Conservation (phyloP, 2,888 invertebrate genomes). For the Torymus tubicola region DNA sequence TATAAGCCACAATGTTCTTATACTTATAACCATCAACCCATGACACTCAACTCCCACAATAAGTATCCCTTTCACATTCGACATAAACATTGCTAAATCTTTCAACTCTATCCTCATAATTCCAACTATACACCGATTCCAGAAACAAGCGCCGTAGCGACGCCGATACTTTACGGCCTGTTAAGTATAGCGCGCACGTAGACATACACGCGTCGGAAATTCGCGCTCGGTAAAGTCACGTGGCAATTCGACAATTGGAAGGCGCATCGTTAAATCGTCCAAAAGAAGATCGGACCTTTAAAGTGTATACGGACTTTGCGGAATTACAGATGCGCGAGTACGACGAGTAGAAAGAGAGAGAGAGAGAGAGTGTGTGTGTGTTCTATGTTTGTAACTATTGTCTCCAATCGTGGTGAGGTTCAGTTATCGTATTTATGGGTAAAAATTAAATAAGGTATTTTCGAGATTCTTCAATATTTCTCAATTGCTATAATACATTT, state of each 20-base stretch:
- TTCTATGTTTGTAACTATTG: constrained; percentile 31
- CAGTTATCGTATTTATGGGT: too few species aligned
- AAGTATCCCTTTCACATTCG: too few species aligned
- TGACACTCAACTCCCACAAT: too few species aligned
- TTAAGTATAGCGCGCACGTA: constrained; percentile 33
- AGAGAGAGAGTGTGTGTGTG: neutral
- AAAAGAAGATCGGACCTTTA: neutral
- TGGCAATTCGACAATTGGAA: neutral
- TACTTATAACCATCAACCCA: too few species aligned
- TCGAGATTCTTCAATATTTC: too few species aligned
- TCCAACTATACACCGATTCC: constrained; percentile 57
- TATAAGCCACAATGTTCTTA: too few species aligned
- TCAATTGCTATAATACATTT: too few species aligned
- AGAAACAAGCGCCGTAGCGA: constrained; percentile 55
- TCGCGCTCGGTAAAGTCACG: constrained; percentile 23
- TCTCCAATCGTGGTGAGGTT: neutral
- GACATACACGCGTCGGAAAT: constrained; percentile 7
- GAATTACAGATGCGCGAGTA: too few species aligned
- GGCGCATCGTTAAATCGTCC: constrained; percentile 34
- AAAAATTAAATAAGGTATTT: too few species aligned
- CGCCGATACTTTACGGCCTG: constrained; percentile 48
- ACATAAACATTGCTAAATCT: too few species aligned
- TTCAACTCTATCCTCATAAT: too few species aligned
- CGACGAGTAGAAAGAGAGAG: neutral
- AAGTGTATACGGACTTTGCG: too few species aligned